Percentiles rank a stretch among this genome's conserved stretches.
phyloP scores from a whole-genome alignment of 1,140 invertebrate species.

The Trichonephila clavipes region DNA sequence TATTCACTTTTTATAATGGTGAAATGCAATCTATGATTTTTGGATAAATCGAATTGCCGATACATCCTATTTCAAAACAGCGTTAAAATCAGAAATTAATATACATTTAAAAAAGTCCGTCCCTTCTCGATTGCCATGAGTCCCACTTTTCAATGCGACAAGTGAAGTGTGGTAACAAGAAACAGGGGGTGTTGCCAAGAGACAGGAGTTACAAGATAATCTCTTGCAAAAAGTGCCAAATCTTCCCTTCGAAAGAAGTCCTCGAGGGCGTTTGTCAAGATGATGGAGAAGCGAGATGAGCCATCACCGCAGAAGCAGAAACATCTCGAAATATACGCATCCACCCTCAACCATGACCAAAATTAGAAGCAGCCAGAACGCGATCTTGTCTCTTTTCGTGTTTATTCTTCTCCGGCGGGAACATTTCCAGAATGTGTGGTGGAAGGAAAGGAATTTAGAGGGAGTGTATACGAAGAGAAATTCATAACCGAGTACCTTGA shows the following conservation, averaged over 20 bases:
- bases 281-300: neutral
- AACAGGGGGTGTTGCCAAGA: neutral
- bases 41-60: no score
- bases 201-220: neutral
- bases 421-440: neutral
- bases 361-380: constrained; percentile 41
- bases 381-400: neutral
- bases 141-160: no score
- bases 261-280: neutral
- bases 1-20: no score
- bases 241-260: neutral
- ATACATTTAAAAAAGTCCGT: no score
- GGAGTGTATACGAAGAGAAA: neutral
- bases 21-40: no score
- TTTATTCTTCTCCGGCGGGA: constrained; percentile 49
- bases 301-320: neutral
- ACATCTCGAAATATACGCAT: constrained; percentile 20
- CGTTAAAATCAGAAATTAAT: no score
- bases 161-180: neutral
- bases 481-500: no score
- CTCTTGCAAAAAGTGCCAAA: neutral
- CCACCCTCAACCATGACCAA: constrained; percentile 62
- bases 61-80: no score
- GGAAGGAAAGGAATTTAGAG: neutral
- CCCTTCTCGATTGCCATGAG: no score